Base-by-base conservation (phyloP, 2,113 vertebrate species). In the Scalopus aquaticus region DNA sequence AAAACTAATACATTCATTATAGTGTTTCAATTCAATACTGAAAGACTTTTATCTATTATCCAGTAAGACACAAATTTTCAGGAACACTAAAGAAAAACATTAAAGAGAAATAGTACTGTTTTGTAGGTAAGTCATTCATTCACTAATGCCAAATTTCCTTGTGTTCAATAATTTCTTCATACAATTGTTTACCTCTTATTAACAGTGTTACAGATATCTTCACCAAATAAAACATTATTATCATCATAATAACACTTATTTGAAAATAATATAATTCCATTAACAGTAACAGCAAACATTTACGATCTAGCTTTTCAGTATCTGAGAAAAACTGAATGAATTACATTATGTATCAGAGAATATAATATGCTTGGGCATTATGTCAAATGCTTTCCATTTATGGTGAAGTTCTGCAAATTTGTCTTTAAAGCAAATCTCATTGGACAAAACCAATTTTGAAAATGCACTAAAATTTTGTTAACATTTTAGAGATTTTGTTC, bases 371-470 rank as follows among this genome's bases (percentile, higher is more conserved):
- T 90, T 93, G 16, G 13, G 65, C 19, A 15, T 76, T 96, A 56
- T 96, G 97, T 44, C 28, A 84, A 87, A 74, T 86, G 32, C 26
- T 77, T 69, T n/a, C 28, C 42, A 30, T 39, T 85, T 72, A 44
- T 1, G 26, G 0, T 69, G 85, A 95, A 95, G 83, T 35, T 92
- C 97, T 51, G 51, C 24, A 37, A 88, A 83, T 76, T 94, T 87
- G 39, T 58, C 95, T 94, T 73, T 84, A 79, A 96, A 96, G 67
- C 20, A 93, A 82, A 93, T 96, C 37, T 73, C 60, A 85, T n/a
- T 65, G 84, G 88, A n/a, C 56, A 79, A 26, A 96, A 77, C 60
- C 51, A 94, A 44, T 67, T 97, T 37, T 77, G 92, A 97, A 97
- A 88, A 69, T 64, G 76, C 58, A 90, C 62, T 49, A 10, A 20